Conservation (phyloP, 2,113 vertebrate species). For the Terrapene triunguis region DNA sequence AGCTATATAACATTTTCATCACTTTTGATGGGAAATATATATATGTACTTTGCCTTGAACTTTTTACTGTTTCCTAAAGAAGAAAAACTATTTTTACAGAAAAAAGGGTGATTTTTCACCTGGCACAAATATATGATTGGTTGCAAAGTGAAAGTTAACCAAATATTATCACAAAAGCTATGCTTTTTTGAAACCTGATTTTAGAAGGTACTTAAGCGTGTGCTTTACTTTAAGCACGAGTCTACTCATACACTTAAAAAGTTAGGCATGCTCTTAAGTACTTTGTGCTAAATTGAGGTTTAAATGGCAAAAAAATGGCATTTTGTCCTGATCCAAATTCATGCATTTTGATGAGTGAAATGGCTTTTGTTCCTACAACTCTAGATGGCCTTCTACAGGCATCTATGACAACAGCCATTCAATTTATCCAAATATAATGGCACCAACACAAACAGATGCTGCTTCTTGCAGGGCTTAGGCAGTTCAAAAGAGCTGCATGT, state of each 20-base stretch:
- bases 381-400: background rate
- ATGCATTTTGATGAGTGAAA: background rate
- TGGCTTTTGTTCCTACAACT: background rate
- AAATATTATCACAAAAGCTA: background rate
- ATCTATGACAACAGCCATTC: background rate
- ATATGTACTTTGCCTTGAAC: background rate
- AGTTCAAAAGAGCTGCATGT: background rate
- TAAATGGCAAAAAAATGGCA: background rate
- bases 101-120: background rate
- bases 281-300: background rate
- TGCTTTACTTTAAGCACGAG: background rate
- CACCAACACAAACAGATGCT: background rate
- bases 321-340: background rate
- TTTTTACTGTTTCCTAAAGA: background rate
- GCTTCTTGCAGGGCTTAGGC: background rate
- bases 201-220: background rate
- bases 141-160: background rate
- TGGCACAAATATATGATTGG: background rate
- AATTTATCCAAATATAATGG: conserved; percentile 33
- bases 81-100: background rate
- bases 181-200: background rate
- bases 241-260: background rate
- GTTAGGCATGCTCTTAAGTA: background rate
- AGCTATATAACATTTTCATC: background rate
- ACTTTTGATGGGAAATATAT: background rate